Percentiles rank a stretch among this genome's conserved stretches.
phyloP scores from a whole-genome alignment of 2,888 invertebrate species.

The Calliopum simillimum region DNA sequence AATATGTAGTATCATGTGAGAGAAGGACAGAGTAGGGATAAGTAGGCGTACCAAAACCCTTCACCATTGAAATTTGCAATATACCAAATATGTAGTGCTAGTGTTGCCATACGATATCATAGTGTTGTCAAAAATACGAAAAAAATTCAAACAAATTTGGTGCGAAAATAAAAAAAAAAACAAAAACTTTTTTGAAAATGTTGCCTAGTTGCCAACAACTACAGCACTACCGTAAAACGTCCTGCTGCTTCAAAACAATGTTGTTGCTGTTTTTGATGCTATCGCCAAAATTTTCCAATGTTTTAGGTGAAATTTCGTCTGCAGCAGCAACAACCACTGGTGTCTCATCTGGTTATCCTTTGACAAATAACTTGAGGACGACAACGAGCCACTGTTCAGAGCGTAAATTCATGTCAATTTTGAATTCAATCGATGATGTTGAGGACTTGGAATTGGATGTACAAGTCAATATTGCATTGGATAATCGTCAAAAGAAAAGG shows the following conservation, averaged over 20 bases:
- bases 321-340: conserved; percentile 8
- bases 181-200: too few relatives aligned
- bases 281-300: not conserved
- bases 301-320: conserved; percentile 2
- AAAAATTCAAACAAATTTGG: too few relatives aligned
- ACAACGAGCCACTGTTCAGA: conserved; percentile 49
- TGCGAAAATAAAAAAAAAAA: too few relatives aligned
- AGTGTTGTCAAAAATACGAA: too few relatives aligned
- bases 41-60: not conserved
- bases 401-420: conserved; percentile 53
- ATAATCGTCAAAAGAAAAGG: conserved; percentile 63
- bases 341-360: conserved; percentile 34
- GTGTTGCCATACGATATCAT: too few relatives aligned
- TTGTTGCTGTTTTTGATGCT: not conserved
- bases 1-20: not conserved
- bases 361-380: conserved; percentile 47
- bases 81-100: too few relatives aligned
- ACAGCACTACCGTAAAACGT: too few relatives aligned
- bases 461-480: conserved; percentile 61
- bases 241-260: not conserved
- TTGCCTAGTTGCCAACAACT: too few relatives aligned
- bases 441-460: conserved; percentile 65
- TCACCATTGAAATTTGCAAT: too few relatives aligned
- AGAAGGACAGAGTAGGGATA: not conserved
- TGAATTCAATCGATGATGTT: conserved; percentile 61